phyloP scores from a whole-genome alignment of 37 sponge, comb jelly and placozoan species.

The Halisarca cf. caerulea region DNA sequence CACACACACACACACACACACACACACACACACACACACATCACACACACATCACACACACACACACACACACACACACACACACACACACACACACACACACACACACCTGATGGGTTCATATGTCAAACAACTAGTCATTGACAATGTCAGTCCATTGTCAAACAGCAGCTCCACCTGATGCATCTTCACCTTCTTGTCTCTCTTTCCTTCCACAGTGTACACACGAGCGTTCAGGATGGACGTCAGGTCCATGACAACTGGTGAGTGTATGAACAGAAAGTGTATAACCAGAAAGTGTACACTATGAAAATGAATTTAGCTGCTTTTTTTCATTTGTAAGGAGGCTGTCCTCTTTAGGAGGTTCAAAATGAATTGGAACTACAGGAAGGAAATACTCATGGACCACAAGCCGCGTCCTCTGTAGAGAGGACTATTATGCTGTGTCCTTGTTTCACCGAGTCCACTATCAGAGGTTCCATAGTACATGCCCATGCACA shows the following conservation, averaged over 20 bases:
- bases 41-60: background rate
- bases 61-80: background rate
- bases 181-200: background rate
- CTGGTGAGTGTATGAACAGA: background rate
- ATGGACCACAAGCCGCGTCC: too few species aligned
- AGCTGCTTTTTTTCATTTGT: too few species aligned
- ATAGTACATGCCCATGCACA: too few species aligned
- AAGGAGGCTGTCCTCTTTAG: too few species aligned
- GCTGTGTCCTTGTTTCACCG: too few species aligned
- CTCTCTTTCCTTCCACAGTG: background rate
- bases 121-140: conserved; percentile 24
- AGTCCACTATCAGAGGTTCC: too few species aligned
- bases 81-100: background rate
- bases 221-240: conserved; percentile 6
- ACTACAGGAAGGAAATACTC: too few species aligned
- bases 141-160: conserved; percentile 3
- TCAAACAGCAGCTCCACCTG: conserved; percentile 8
- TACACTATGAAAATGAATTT: background rate
- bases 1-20: background rate
- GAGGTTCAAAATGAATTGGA: too few species aligned
- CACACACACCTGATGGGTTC: conserved; percentile 17
- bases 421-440: too few species aligned
- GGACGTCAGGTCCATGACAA: background rate
- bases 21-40: background rate
- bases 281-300: too few species aligned